Evolutionary conservation across 2,113 vertebrate genomes (phyloP).

Genomic region (Rhegmatorhina hoffmannsi): DNA sequence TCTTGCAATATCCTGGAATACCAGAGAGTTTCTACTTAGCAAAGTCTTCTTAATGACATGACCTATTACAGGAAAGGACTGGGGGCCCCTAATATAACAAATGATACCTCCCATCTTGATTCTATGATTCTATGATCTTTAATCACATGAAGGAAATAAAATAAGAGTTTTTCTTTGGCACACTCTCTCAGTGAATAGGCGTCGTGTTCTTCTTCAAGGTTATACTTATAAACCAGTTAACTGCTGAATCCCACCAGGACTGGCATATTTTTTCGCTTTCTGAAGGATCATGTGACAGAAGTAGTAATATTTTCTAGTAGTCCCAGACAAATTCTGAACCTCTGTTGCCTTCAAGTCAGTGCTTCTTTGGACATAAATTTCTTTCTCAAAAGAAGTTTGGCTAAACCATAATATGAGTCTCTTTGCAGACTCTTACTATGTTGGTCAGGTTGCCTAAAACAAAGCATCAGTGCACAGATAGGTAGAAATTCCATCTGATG

Average conservation of each 20-base stretch:
- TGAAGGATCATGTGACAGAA: background rate
- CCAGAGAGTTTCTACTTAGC: background rate
- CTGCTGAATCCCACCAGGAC: background rate
- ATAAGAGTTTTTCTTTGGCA: background rate
- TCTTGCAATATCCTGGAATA: background rate
- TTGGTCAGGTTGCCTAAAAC: background rate
- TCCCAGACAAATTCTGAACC: background rate
- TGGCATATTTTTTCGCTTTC: background rate
- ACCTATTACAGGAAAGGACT: background rate
- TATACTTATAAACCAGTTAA: background rate
- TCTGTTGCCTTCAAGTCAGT: background rate
- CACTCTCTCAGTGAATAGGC: background rate
- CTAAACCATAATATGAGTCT: background rate
- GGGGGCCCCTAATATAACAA: background rate
- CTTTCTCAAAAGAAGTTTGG: background rate
- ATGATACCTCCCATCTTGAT: accelerated
- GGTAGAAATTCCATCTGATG: background rate
- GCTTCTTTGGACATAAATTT: background rate
- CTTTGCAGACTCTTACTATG: background rate
- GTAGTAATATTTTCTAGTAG: background rate
- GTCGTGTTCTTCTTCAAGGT: background rate
- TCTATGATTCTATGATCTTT: background rate
- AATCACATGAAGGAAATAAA: background rate
- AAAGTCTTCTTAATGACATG: background rate
- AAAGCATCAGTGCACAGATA: background rate